Conservation (phyloP, 2,888 invertebrate species). For the Allolobophora icterica region DNA sequence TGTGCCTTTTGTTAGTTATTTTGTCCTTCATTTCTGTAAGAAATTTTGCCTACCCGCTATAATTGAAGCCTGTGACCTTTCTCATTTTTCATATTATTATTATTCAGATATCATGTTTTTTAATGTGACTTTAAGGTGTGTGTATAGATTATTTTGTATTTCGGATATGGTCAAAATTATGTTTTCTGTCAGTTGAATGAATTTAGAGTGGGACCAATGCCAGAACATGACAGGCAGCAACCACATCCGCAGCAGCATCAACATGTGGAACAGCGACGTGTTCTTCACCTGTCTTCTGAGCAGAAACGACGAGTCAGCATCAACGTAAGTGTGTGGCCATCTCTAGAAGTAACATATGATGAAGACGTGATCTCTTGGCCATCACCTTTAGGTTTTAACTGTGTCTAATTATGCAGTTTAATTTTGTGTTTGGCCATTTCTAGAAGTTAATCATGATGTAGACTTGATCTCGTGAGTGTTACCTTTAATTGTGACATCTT, state of each 20-base stretch:
- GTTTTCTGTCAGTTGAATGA: constrained; percentile 10
- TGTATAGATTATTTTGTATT: no score
- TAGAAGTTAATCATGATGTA: not conserved
- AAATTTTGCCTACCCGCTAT: no score
- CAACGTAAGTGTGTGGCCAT: not conserved
- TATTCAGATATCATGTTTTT: no score
- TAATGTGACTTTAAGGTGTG: no score
- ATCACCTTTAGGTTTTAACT: not conserved
- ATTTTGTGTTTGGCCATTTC: constrained; percentile 2
- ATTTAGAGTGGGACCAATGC: not conserved
- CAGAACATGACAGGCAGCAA: not conserved
- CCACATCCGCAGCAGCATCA: not conserved
- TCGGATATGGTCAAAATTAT: not conserved
- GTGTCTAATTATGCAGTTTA: not conserved
- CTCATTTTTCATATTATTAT: no score
- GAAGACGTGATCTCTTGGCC: not conserved
- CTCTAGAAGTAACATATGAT: not conserved
- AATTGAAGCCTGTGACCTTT: no score
- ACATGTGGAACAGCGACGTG: constrained; percentile 7
- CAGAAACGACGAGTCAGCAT: constrained; percentile 10
- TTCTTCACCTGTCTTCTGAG: constrained; percentile 25
- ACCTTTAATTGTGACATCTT: not conserved
- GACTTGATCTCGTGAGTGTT: not conserved
- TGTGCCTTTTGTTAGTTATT: no score
- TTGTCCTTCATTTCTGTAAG: no score